Base-by-base conservation (phyloP, 1,140 invertebrate genomes). In the Watersipora subatra region DNA sequence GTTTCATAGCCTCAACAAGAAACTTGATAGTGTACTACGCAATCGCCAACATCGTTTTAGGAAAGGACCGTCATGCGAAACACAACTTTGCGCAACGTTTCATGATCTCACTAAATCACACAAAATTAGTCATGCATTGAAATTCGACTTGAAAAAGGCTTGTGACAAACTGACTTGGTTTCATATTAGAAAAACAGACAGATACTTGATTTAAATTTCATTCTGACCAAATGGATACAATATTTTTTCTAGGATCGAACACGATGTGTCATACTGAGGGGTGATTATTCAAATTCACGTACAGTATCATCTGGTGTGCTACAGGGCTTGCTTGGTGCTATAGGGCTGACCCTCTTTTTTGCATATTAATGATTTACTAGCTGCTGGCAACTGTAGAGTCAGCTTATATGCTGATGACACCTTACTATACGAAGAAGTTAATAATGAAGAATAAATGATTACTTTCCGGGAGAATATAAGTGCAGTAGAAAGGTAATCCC, bases 41-140 rank as follows among this genome's bases (percentile, higher is more conserved):
- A 46, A 61, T 17, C 24, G 26, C 7, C 67, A 68, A 57, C 63
- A 66, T 56, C 63, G 67, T 0, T 70, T 67, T 29, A 17, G 67
- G 17, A 58, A 55, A 28, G 63, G 55, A 64, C 28, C 61, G 63
- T 68, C 62, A 1, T 57, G 55, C n/a, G 62, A 69, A 55, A 58
- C 66, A 17, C 64, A 69, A 28, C 55, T 68, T 2, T 15, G 61
- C 20, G 1, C 12, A 1, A 58, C 61, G 24, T 46, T 67, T 1
- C 22, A 62, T 28, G 58, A 27, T 20, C 29, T 63, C 34, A 46
- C 7, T 46, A n/a, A 12, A n/a, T 7, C 34, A 46, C 7, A 46
- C n/a, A 46, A 46, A 46, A 46, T 7, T n/a, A 46, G 7, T 46
- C 34, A 46, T 46, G 34, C 34, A 12, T 7, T n/a, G 34, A n/a